A percentile compares a stretch with the other conserved stretches of the same genome.
phyloP scores from a whole-genome alignment of 2,888 invertebrate species.

The Unio delphinus region DNA sequence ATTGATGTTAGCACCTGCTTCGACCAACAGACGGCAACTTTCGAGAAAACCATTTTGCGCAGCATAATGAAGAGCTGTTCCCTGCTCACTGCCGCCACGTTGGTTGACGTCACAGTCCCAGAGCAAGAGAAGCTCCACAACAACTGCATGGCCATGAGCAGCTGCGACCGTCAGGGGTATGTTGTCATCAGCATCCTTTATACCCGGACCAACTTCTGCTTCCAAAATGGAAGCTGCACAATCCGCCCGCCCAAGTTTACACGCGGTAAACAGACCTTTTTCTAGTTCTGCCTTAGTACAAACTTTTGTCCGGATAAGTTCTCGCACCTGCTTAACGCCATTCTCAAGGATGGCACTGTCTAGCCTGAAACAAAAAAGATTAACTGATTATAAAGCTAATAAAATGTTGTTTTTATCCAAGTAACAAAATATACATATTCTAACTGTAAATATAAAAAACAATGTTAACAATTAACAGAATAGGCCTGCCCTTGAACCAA shows the following conservation, averaged over 20 bases:
- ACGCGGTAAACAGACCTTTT: slow-evolving; percentile 39
- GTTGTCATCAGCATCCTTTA: slow-evolving; percentile 33
- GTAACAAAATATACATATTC: too few relatives aligned
- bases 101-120: slow-evolving; percentile 54
- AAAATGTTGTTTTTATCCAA: too few relatives aligned
- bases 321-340: slow-evolving; percentile 22
- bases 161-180: slow-evolving; percentile 54
- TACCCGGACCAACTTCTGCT: slow-evolving; percentile 47
- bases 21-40: slow-evolving; percentile 51
- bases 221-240: slow-evolving; percentile 50
- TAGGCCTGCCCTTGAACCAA: too few relatives aligned
- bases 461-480: too few relatives aligned
- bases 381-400: not conserved
- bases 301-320: slow-evolving; percentile 12
- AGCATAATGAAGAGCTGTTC: slow-evolving; percentile 60
- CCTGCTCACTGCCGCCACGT: slow-evolving; percentile 45
- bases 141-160: slow-evolving; percentile 43
- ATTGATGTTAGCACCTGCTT: slow-evolving; percentile 55
- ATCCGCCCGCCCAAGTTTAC: slow-evolving; percentile 40
- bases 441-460: too few relatives aligned
- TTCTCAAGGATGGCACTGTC: slow-evolving; percentile 23
- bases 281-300: slow-evolving; percentile 33
- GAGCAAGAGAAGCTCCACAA: slow-evolving; percentile 53
- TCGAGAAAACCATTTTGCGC: slow-evolving; percentile 56
- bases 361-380: slow-evolving; percentile 22